phyloP scores from a whole-genome alignment of 2,888 invertebrate genomes.

The Pandemis cinnamomeana region DNA sequence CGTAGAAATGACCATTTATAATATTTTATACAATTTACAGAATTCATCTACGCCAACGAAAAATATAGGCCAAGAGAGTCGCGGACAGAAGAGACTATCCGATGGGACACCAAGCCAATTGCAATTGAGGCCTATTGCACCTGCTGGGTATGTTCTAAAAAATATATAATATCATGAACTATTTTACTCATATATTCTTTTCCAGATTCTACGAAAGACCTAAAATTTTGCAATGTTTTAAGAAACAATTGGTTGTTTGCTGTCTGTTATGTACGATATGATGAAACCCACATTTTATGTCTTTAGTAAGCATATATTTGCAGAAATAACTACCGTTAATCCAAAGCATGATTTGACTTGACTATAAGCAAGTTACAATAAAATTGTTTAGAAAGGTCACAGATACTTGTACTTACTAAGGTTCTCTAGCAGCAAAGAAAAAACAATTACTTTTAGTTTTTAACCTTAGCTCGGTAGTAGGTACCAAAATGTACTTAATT shows the following conservation, averaged over 20 bases:
- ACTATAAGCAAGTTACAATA: not conserved
- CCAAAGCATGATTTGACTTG: not conserved
- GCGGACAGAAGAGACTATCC: slow-evolving; percentile 77
- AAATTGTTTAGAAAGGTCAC: not conserved
- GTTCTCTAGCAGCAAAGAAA: too few relatives aligned
- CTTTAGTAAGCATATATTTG: slow-evolving; percentile 25
- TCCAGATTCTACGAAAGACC: slow-evolving; percentile 41
- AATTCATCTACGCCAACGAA: slow-evolving; percentile 68
- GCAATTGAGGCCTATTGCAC: slow-evolving; percentile 77
- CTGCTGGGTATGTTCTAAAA: slow-evolving; percentile 73
- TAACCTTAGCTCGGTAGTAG: too few relatives aligned
- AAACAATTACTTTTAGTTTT: too few relatives aligned
- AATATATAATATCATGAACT: not conserved
- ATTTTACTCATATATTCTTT: slow-evolving; percentile 13
- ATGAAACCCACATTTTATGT: slow-evolving; percentile 1
- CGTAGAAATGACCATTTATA: too few relatives aligned
- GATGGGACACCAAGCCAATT: slow-evolving; percentile 78
- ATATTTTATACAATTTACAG: slow-evolving; percentile 55
- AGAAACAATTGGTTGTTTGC: not conserved
- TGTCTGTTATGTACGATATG: not conserved
- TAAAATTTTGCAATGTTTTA: not conserved
- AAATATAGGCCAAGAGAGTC: slow-evolving; percentile 64
- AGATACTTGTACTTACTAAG: too few relatives aligned
- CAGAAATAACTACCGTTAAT: slow-evolving; percentile 25
- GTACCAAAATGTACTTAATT: too few relatives aligned